Conservation (phyloP, 2,113 vertebrate species). For the Anguilla rostrata region DNA sequence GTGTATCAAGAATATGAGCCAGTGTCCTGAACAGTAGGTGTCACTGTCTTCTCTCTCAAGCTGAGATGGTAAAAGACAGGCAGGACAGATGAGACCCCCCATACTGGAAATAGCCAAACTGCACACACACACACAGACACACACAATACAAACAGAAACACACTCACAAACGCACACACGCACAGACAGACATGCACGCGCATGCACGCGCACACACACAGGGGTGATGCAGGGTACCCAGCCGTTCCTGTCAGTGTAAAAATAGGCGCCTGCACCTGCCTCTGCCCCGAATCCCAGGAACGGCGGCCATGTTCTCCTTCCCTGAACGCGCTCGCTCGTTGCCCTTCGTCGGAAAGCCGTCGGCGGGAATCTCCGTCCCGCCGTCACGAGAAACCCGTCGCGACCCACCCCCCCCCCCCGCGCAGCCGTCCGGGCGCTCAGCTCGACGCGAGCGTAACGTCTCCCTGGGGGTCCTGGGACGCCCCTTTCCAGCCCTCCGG, state of each 20-base stretch:
- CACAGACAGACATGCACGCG: no score
- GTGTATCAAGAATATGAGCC: no score
- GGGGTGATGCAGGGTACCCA: not conserved
- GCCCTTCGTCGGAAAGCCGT: not conserved
- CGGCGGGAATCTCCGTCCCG: not conserved
- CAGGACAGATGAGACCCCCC: no score
- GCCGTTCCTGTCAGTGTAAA: not conserved
- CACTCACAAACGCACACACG: no score
- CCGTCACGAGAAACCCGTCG: no score
- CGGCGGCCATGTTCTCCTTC: not conserved
- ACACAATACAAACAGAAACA: no score
- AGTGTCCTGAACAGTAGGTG: constrained; percentile 65
- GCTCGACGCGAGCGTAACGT: no score
- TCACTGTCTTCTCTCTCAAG: constrained; percentile 64
- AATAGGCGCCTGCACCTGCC: not conserved
- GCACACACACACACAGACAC: no score
- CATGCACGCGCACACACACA: not conserved
- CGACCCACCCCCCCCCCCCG: no score
- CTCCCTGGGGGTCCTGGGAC: no score
- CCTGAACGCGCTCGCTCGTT: not conserved
- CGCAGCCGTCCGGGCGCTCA: not conserved
- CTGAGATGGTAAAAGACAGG: no score
- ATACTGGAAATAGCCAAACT: no score
- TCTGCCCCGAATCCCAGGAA: not conserved
- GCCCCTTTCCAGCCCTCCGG: not conserved